These are phyloP conservation scores for Formica exsecta DNA, from an alignment of 1,140 invertebrate genomes.

Conservation along the genomic window DNA sequence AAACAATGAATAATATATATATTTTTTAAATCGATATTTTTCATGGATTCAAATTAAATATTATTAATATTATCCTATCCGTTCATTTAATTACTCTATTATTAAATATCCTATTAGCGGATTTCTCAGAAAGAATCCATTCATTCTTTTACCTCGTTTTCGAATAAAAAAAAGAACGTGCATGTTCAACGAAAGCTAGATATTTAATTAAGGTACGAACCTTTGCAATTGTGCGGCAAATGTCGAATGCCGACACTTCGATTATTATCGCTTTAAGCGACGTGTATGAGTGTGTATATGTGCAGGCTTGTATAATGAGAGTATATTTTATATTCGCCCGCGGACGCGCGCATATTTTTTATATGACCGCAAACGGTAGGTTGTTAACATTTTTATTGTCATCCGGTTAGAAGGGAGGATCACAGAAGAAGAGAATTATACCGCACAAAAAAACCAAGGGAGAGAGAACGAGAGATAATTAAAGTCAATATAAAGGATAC, in stretches of 20 bases:
- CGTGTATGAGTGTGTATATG: slow-evolving; percentile 55
- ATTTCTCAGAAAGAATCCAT: neutral
- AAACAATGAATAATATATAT: neutral
- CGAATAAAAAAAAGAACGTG: slow-evolving; percentile 37
- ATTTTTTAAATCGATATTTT: neutral
- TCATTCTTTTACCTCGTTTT: slow-evolving; percentile 22
- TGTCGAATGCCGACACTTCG: slow-evolving; percentile 75
- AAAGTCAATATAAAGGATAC: slow-evolving; percentile 57
- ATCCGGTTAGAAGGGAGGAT: neutral
- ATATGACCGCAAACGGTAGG: slow-evolving; percentile 64
- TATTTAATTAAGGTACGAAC: slow-evolving; percentile 62
- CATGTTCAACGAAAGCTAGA: slow-evolving; percentile 62
- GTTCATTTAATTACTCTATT: neutral
- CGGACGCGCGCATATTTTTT: slow-evolving; percentile 72
- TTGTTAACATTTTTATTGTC: slow-evolving; percentile 48
- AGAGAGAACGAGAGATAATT: slow-evolving; percentile 25
- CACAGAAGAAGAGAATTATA: neutral
- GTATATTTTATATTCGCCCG: slow-evolving; percentile 75
- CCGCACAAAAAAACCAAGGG: slow-evolving; percentile 17
- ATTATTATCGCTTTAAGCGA: slow-evolving; percentile 60
- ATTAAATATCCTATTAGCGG: neutral
- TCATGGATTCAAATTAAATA: neutral
- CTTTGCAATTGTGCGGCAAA: slow-evolving; percentile 62
- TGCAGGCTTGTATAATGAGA: slow-evolving; percentile 70
- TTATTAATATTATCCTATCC: neutral